phyloP scores from a whole-genome alignment of 2,113 vertebrate species.

The Terrapene triunguis region DNA sequence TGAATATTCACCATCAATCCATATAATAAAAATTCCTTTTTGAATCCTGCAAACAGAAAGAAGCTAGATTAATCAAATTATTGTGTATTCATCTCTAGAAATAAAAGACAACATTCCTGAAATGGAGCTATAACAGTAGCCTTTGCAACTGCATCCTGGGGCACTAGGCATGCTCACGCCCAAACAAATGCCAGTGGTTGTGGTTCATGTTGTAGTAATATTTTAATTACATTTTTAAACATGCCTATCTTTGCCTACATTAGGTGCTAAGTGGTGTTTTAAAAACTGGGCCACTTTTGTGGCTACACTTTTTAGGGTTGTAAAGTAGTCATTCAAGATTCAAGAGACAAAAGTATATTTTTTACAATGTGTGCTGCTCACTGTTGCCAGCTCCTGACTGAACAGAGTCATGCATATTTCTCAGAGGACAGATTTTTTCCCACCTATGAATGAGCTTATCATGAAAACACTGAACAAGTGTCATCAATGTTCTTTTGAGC shows the following conservation, averaged over 20 bases:
- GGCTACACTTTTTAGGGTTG: neutral
- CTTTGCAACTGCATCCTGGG: too few relatives aligned
- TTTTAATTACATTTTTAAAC: neutral
- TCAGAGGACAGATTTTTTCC: neutral
- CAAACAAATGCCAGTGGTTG: rapidly evolving
- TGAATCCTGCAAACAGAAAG: neutral
- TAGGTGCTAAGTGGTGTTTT: neutral
- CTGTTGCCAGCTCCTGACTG: neutral
- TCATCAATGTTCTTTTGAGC: neutral
- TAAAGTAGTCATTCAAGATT: neutral
- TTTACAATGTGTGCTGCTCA: neutral
- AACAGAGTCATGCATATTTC: too few relatives aligned
- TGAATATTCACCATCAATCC: neutral
- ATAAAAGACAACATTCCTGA: neutral
- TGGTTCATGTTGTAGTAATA: neutral
- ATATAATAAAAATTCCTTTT: neutral
- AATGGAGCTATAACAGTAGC: neutral
- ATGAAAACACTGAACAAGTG: neutral
- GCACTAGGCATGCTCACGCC: neutral
- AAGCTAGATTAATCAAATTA: neutral
- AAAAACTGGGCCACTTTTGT: neutral
- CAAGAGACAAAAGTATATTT: neutral
- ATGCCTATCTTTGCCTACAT: neutral
- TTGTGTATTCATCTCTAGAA: neutral
- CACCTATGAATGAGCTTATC: neutral